phyloP scores from a whole-genome alignment of 1,140 invertebrate genomes.

The Carcinoscorpius rotundicauda region DNA sequence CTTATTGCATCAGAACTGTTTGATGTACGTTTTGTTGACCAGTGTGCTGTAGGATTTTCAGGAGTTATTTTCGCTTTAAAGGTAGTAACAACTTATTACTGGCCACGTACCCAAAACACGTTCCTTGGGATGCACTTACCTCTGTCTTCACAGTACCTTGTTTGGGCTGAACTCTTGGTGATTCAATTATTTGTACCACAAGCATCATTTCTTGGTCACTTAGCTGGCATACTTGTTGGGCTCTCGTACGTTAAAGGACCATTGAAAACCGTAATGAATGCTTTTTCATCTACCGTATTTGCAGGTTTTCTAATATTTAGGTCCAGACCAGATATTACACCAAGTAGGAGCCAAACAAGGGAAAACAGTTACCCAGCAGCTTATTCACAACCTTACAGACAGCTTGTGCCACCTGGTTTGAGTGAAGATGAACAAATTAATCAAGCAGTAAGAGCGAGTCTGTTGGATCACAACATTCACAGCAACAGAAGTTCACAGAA shows the following conservation, averaged over 20 bases:
- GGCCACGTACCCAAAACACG: conserved; percentile 26
- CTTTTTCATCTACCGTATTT: conserved; percentile 6
- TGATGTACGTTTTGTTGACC: conserved; percentile 32
- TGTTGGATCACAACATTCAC: background rate
- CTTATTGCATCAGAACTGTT: conserved; percentile 25
- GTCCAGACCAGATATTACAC: background rate
- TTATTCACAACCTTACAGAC: no score
- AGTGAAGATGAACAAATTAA: conserved; percentile 13
- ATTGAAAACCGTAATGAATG: conserved; percentile 42
- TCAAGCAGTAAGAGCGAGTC: conserved; percentile 11
- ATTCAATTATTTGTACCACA: conserved; percentile 51
- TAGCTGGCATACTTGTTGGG: conserved; percentile 55
- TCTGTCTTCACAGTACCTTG: conserved; percentile 43
- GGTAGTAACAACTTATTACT: conserved; percentile 42
- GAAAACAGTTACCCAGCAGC: background rate
- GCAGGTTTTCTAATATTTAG: conserved; percentile 6
- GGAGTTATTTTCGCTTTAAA: conserved; percentile 52
- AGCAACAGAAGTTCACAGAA: no score
- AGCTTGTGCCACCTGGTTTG: conserved; percentile 12
- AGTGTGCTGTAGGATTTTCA: conserved; percentile 57
- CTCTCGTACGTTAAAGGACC: conserved; percentile 48
- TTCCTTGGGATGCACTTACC: conserved; percentile 40
- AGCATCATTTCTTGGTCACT: conserved; percentile 48
- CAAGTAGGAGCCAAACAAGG: background rate
- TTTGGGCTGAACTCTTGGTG: conserved; percentile 52